Evolutionary conservation across 2,113 vertebrate species (phyloP).

Genomic region (Calonectris borealis): DNA sequence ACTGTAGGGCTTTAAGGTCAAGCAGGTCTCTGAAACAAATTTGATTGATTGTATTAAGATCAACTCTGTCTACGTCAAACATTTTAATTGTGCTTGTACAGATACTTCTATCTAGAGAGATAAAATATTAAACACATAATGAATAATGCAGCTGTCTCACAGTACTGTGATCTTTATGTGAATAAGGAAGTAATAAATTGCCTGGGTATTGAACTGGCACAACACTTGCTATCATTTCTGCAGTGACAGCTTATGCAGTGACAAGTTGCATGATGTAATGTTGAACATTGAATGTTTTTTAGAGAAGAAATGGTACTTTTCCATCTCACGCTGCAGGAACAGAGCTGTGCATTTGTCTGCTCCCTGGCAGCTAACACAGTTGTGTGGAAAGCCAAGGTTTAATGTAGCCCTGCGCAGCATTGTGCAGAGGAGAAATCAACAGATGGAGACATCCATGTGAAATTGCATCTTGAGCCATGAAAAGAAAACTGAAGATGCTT

Average conservation of each 20-base stretch:
- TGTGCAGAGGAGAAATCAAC: not conserved
- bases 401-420: not conserved
- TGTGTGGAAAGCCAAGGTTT: not conserved
- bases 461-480: not conserved
- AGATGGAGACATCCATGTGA: not conserved
- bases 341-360: not conserved
- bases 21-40: not conserved
- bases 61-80: not conserved
- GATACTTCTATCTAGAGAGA: not conserved
- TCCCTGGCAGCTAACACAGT: not conserved
- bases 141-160: conserved; percentile 35
- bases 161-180: conserved; percentile 1
- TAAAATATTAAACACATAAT: conserved; percentile 46
- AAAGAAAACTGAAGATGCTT: not conserved
- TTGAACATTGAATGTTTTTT: not conserved
- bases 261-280: not conserved
- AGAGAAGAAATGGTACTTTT: not conserved
- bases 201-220: not conserved
- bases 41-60: conserved; percentile 12
- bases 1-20: not conserved
- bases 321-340: not conserved
- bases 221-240: not conserved
- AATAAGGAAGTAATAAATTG: conserved; percentile 18
- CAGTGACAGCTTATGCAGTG: not conserved
- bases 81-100: conserved; percentile 27